Base-by-base conservation (phyloP, 2,113 vertebrate genomes). In the Mirounga angustirostris region DNA sequence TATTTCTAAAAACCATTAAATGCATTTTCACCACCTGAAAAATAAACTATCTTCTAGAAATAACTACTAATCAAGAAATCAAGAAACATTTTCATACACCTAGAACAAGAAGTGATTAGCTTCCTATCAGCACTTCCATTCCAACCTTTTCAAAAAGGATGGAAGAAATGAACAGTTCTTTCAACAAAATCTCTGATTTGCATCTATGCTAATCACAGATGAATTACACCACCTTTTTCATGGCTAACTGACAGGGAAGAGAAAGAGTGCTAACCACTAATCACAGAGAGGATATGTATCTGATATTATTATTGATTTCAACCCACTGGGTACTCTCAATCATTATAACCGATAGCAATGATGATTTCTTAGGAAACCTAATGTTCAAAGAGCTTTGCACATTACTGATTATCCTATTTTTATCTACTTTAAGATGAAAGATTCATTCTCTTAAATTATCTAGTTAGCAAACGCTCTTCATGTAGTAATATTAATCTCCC, bases 341-440 rank as follows among this genome's bases (percentile, higher is more conserved):
- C 79, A 92, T 28, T 81, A 82, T 30, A 96, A 93, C 18, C 59
- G 67, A 22, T 36, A 93, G 54, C 28, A 85, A 74, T 19, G 36
- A 84, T 56, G 59, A 85, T 74, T 84, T 95, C 67, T 87, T 69
- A 46, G 22, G 36, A 91, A 96, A 81, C 11, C 30, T 82, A 88
- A 71, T 18, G 9, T 86, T 95, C 76, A 95, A 96, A 97, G 65
- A 97, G 52, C 21, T 95, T 58, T 46, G 56, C 18, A 74, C 16
- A 92, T 76, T 36, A 56, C 13, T 58, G 11, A 88, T 69, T 69
- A 80, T 21, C 11, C 30, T 8, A 30, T 71, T 86, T 96, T 93
- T 95, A 96, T 52, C n/a, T 79, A 92, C 15, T 92, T 96, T 56
- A 71, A 96, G 95, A 94, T 71, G n/a, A 82, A 96, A 73, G 12